These are phyloP conservation scores for Mormyrus lacerda DNA, from an alignment of 2,113 vertebrate species.

Conservation along the genomic window DNA sequence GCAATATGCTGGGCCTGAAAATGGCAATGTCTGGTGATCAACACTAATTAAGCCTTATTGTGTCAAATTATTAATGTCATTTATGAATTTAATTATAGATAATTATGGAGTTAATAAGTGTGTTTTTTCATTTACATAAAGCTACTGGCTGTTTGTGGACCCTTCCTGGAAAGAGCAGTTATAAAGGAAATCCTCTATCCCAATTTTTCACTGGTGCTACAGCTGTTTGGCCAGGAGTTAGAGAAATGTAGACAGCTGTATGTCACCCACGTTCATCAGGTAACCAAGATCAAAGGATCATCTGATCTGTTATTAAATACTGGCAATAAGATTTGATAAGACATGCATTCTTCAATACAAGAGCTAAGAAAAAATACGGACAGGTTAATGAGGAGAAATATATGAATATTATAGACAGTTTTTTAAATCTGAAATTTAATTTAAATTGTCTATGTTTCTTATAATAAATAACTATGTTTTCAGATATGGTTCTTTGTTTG, in stretches of 20 bases:
- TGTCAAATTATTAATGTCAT: neutral
- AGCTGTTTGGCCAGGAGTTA: slow-evolving; percentile 62
- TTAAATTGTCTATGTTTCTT: neutral
- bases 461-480: neutral
- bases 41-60: neutral
- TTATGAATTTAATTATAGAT: neutral
- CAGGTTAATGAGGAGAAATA: neutral
- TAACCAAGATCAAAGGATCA: slow-evolving; percentile 29
- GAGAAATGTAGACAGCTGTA: slow-evolving; percentile 59
- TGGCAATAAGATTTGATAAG: neutral
- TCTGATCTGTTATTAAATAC: neutral
- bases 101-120: neutral
- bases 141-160: slow-evolving; percentile 64
- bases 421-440: neutral
- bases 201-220: slow-evolving; percentile 58
- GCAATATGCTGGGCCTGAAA: neutral
- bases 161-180: slow-evolving; percentile 63
- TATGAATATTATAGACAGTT: neutral
- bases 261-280: slow-evolving; percentile 57
- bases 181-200: slow-evolving; percentile 66
- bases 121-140: slow-evolving; percentile 37
- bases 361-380: neutral
- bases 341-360: neutral
- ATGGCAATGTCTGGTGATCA: neutral
- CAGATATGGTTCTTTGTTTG: neutral